phyloP scores from a whole-genome alignment of 92 coral and sea anemone species.

The Umimayanthus chanpuru region DNA sequence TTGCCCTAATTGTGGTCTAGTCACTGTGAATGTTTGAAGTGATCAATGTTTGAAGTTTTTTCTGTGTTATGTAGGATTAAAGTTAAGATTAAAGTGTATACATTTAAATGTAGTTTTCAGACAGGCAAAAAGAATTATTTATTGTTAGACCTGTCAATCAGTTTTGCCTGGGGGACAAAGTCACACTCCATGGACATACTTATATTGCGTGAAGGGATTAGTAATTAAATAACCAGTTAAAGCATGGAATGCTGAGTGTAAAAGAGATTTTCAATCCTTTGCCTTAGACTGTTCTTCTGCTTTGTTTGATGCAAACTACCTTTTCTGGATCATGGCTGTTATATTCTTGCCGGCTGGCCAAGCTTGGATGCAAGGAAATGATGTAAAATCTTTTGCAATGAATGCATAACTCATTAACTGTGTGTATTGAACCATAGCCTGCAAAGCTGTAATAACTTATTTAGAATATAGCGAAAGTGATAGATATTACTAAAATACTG shows the following conservation, averaged over 20 bases:
- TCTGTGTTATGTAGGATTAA: background rate
- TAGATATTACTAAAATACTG: background rate
- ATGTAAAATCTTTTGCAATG: no score
- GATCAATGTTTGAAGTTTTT: background rate
- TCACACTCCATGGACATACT: background rate
- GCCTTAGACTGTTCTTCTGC: no score
- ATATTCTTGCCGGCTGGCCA: no score
- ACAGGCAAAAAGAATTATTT: background rate
- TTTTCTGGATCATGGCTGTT: no score
- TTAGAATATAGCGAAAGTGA: background rate
- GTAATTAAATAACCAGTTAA: background rate
- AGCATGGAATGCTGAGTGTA: background rate
- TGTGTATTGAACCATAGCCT: conserved; percentile 1
- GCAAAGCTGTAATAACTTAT: background rate
- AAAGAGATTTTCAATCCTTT: no score
- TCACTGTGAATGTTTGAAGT: background rate
- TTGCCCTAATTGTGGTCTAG: no score
- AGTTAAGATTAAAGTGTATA: background rate
- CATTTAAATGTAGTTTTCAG: background rate
- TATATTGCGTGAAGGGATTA: background rate
- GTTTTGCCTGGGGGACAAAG: background rate
- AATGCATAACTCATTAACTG: background rate
- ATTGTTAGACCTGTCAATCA: background rate
- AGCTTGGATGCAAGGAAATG: no score
- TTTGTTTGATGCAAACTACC: no score